A percentile compares a stretch with the other conserved stretches of the same genome.
These are phyloP conservation scores for Saccostrea cuccullata DNA, from an alignment of 1,140 invertebrate genomes.

Conservation along the genomic window DNA sequence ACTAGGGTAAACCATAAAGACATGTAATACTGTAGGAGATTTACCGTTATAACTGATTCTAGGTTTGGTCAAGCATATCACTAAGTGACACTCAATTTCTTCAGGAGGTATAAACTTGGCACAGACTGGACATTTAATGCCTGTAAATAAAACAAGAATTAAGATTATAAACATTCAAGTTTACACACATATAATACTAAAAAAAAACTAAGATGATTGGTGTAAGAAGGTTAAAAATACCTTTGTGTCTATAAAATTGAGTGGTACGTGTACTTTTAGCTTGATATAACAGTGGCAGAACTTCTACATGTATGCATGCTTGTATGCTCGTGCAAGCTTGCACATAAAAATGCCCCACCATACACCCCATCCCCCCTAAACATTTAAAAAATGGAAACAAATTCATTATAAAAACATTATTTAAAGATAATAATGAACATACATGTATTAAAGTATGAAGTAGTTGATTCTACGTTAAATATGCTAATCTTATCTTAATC, in stretches of 20 bases:
- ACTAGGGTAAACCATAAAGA: no score
- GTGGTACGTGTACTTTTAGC: not conserved
- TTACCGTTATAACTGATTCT: constrained; percentile 98
- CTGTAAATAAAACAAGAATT: constrained; percentile 65
- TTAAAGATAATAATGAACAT: no score
- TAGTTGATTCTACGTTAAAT: no score
- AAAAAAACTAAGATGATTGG: not conserved
- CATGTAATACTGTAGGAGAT: constrained; percentile 58
- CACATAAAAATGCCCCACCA: no score
- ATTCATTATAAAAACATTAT: no score
- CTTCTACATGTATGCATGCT: no score
- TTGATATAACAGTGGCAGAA: not conserved
- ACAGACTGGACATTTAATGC: constrained; percentile 92
- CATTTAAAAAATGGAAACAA: no score
- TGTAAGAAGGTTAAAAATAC: constrained; percentile 3
- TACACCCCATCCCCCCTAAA: no score
- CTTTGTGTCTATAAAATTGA: not conserved
- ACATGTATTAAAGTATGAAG: no score
- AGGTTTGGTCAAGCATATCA: constrained; percentile 99
- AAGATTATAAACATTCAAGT: not conserved
- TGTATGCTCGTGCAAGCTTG: no score
- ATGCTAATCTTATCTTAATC: no score
- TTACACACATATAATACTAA: not conserved
- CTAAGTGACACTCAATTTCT: constrained; percentile 98
- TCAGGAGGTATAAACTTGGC: constrained; percentile 98